A percentile compares a stretch with the other conserved stretches of the same genome.
These are phyloP conservation scores for Portunus trituberculatus DNA, from an alignment of 1,140 invertebrate genomes.

Conservation along the genomic window DNA sequence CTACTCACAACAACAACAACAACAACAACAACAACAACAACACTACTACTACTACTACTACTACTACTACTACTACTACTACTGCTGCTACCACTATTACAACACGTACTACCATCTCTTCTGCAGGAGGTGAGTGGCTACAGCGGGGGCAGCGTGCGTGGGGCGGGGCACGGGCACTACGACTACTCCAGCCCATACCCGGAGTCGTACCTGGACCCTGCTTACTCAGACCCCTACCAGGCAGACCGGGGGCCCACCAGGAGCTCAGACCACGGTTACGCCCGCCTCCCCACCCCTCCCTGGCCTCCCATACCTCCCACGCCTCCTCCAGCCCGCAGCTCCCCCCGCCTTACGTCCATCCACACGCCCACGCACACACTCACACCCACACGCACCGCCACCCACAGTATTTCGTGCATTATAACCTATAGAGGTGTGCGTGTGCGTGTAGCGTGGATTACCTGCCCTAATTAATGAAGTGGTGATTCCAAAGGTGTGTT, in stretches of 20 bases:
- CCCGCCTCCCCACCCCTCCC: constrained; percentile 61
- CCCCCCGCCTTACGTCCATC: constrained; percentile 57
- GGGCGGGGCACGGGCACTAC: constrained; percentile 18
- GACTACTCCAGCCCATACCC: constrained; percentile 52
- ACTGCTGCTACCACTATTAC: neutral
- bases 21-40: neutral
- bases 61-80: neutral
- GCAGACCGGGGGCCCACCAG: constrained; percentile 35
- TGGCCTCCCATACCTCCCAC: constrained; percentile 61
- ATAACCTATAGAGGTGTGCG: constrained; percentile 52
- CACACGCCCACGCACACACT: constrained; percentile 51
- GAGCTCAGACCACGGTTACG: constrained; percentile 57
- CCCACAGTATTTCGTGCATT: constrained; percentile 67
- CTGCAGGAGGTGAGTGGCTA: constrained; percentile 56
- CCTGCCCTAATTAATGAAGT: too few relatives aligned
- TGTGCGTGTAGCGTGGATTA: neutral
- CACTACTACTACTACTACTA: neutral
- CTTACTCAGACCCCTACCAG: constrained; percentile 56
- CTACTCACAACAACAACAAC: neutral
- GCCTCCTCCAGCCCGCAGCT: constrained; percentile 66
- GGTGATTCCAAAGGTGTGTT: too few relatives aligned
- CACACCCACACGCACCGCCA: constrained; percentile 63
- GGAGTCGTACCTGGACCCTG: constrained; percentile 54
- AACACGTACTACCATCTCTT: neutral
- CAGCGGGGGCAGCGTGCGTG: neutral